phyloP scores from a whole-genome alignment of 2,113 vertebrate species.

The Ascaphus truei region DNA sequence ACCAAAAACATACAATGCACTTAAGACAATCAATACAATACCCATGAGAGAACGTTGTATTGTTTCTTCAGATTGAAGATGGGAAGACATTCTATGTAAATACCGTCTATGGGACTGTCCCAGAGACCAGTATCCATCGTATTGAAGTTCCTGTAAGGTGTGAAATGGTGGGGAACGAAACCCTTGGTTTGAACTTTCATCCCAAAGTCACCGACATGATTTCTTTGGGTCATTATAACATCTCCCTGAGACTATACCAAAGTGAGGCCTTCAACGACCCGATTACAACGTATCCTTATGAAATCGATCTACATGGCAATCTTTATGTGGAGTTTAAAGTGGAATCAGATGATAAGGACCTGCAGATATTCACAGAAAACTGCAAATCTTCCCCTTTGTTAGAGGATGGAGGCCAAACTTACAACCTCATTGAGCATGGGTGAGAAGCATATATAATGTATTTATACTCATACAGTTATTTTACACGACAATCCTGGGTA shows the following conservation, averaged over 20 bases:
- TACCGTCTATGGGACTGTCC: constrained; percentile 24
- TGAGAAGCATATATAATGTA: too few relatives aligned
- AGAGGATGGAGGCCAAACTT: neutral
- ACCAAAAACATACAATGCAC: too few relatives aligned
- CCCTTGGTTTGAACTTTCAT: neutral
- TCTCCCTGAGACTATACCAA: constrained; percentile 3
- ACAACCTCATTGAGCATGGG: constrained; percentile 4
- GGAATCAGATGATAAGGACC: neutral
- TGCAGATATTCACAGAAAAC: constrained; percentile 18
- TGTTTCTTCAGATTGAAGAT: neutral
- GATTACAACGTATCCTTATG: constrained; percentile 7
- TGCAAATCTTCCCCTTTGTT: constrained; percentile 6
- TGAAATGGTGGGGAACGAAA: constrained; percentile 20
- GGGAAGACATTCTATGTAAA: constrained; percentile 24
- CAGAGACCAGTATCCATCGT: constrained; percentile 9
- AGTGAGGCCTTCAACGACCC: neutral
- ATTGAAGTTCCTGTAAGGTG: constrained; percentile 24
- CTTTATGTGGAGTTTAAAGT: constrained; percentile 26
- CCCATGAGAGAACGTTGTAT: too few relatives aligned
- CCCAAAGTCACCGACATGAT: constrained; percentile 9
- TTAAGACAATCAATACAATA: too few relatives aligned
- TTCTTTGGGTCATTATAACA: neutral
- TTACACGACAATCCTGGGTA: too few relatives aligned
- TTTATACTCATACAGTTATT: too few relatives aligned
- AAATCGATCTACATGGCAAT: constrained; percentile 7